A percentile compares a stretch with the other conserved stretches of the same genome.
Conservation (phyloP, 2,113 vertebrate genomes). For the Noturus placidus region DNA sequence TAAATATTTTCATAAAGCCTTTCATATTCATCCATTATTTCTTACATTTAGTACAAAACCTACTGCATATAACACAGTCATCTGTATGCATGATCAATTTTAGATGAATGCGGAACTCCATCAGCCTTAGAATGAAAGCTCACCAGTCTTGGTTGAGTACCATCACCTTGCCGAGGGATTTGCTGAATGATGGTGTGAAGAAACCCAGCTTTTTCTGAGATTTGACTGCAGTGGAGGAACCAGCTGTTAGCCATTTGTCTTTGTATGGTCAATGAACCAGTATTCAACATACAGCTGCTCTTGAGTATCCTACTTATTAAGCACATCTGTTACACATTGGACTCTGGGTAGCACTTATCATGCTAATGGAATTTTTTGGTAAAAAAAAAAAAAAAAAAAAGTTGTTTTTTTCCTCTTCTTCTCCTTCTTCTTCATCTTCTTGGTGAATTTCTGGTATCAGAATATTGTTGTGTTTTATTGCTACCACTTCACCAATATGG, state of each 20-base stretch:
- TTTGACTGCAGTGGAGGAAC: constrained; percentile 69
- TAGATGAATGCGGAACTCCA: background rate
- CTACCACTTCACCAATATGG: background rate
- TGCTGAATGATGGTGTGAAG: constrained; percentile 47
- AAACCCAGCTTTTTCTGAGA: constrained; percentile 63
- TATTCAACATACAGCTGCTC: constrained; percentile 75
- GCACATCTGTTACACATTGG: constrained; percentile 64
- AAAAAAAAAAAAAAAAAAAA: constrained; percentile 38
- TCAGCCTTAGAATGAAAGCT: constrained; percentile 8
- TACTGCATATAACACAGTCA: background rate
- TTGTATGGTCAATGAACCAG: constrained; percentile 71
- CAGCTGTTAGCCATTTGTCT: constrained; percentile 87
- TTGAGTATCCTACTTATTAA: constrained; percentile 68
- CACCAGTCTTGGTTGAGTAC: constrained; percentile 21
- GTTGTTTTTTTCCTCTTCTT: background rate
- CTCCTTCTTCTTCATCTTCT: background rate
- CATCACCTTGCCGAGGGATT: constrained; percentile 38
- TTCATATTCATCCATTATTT: background rate
- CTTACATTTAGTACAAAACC: background rate
- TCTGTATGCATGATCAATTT: constrained; percentile 30
- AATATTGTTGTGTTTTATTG: constrained; percentile 22
- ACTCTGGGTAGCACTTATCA: constrained; percentile 43
- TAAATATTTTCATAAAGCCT: background rate
- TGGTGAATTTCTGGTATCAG: background rate
- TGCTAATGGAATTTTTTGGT: constrained; percentile 33